Base-by-base conservation (phyloP, 2,797 vertebrate species). In the Darevskia mixta region DNA sequence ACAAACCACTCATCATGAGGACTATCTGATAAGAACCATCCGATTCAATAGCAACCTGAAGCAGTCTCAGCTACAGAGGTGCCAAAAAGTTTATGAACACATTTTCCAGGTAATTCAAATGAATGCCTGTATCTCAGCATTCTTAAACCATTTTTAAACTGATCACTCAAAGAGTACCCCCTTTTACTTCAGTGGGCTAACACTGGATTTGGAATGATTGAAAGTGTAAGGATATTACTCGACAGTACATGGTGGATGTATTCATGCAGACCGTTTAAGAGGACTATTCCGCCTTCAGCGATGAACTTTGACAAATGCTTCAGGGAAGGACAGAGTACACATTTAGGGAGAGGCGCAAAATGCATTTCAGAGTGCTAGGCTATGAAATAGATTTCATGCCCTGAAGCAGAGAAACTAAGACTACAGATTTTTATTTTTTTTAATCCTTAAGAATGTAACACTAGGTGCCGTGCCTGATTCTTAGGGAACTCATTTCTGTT, bases 1-100 rank as follows among this genome's bases (percentile, higher is more conserved):
- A 25, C 86, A 90, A 91, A 91, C 69, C 64, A 87, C 94, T 94
- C 90, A 92, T 90, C 83, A 88, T 92, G 81, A 92, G 86, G 88
- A 83, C 92, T 95, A 93, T 90, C 89, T 90, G 93, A 94, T 93
- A 93, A 93, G 81, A 93, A 89, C 89, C 81, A 95, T 92, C 89
- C 93, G 92, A 95, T 92, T 90, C 72, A 82, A 49, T 23, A 55
- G 84, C 82, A 95, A 93, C 84, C 89, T 86, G 93, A 96, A 92
- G 91, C 43, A 89, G 87, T 85, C 90, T 94, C 91, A 92, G 80
- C 66, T 83, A 88, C 25, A 84, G 81, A 91, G 81, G 84, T 76
- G 89, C 25, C 79, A 92, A 89, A 94, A 8, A 73, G 67, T 83
- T 92, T 79, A 86, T 79, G 38, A 83, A 86, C 29, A 85, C 38